phyloP scores from a whole-genome alignment of 2,888 invertebrate species.

The Hemicrepidius hirtus region DNA sequence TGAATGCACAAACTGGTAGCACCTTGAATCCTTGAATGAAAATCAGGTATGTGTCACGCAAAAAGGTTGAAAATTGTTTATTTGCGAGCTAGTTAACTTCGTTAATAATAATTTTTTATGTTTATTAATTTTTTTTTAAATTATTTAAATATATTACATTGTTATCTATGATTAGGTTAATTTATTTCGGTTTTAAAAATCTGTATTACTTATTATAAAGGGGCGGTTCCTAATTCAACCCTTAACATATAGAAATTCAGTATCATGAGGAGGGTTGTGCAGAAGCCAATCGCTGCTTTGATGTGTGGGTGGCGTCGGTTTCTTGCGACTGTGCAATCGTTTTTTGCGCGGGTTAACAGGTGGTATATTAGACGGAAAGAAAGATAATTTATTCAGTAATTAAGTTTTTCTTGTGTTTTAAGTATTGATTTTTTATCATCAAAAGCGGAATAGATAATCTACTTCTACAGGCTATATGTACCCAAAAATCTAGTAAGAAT shows the following conservation, averaged over 20 bases:
- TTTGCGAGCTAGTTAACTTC: too few relatives aligned
- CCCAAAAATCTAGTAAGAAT: not conserved
- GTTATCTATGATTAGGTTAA: too few relatives aligned
- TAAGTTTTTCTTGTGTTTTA: conserved; percentile 19
- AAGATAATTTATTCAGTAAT: conserved; percentile 24
- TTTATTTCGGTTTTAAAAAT: not conserved
- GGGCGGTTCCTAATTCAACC: conserved; percentile 58
- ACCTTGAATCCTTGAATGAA: conserved; percentile 22
- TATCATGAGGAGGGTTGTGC: conserved; percentile 60
- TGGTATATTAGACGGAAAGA: conserved; percentile 44
- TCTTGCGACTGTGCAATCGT: conserved; percentile 47
- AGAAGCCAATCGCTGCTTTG: conserved; percentile 59
- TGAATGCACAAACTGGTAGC: conserved; percentile 18
- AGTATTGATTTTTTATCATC: not conserved
- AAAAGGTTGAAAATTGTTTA: not conserved
- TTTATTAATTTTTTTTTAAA: too few relatives aligned
- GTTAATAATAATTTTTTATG: too few relatives aligned
- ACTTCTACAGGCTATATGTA: too few relatives aligned
- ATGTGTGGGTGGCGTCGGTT: conserved; percentile 44
- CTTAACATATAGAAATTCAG: conserved; percentile 16
- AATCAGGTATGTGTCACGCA: not conserved
- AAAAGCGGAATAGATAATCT: not conserved
- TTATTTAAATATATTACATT: too few relatives aligned
- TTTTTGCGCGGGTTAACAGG: conserved; percentile 43
- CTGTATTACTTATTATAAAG: conserved; percentile 12